phyloP scores from a whole-genome alignment of 2,888 invertebrate species.

The Euphydryas editha region DNA sequence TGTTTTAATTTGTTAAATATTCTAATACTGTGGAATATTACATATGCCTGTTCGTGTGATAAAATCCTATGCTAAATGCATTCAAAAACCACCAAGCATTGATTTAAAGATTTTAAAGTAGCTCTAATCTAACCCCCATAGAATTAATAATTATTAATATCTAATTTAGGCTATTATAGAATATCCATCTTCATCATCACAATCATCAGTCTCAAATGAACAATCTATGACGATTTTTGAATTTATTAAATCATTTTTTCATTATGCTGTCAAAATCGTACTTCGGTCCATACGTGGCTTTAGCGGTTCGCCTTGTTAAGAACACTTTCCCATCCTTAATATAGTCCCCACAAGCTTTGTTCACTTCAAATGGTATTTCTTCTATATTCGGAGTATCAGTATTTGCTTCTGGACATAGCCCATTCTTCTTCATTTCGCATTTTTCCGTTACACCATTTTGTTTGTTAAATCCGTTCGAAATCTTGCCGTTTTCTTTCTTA shows the following conservation, averaged over 20 bases:
- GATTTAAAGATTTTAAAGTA: conserved; percentile 6
- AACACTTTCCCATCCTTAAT: conserved; percentile 66
- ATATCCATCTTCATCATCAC: conserved; percentile 59
- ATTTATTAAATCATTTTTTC: conserved; percentile 70
- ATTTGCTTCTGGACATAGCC: conserved; percentile 52
- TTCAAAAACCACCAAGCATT: conserved; percentile 22
- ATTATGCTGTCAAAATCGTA: conserved; percentile 69
- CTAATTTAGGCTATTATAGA: conserved; percentile 41
- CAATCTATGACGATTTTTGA: conserved; percentile 47
- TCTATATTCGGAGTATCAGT: conserved; percentile 54
- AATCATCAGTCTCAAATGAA: conserved; percentile 77
- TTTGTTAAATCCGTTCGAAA: conserved; percentile 54
- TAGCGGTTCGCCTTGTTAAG: conserved; percentile 67
- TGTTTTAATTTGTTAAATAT: no score
- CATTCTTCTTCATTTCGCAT: conserved; percentile 52
- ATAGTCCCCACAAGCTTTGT: conserved; percentile 66
- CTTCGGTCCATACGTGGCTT: conserved; percentile 60
- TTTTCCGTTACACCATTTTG: conserved; percentile 48
- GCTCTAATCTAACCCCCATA: conserved; percentile 23
- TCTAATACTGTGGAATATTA: background rate
- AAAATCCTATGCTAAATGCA: conserved; percentile 1
- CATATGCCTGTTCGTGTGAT: conserved; percentile 6
- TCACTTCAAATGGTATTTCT: conserved; percentile 63
- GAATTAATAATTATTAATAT: conserved; percentile 23
- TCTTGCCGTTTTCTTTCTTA: conserved; percentile 56